Evolutionary conservation across 2,888 invertebrate genomes (phyloP).

Genomic region (Gymnocheta viridis): DNA sequence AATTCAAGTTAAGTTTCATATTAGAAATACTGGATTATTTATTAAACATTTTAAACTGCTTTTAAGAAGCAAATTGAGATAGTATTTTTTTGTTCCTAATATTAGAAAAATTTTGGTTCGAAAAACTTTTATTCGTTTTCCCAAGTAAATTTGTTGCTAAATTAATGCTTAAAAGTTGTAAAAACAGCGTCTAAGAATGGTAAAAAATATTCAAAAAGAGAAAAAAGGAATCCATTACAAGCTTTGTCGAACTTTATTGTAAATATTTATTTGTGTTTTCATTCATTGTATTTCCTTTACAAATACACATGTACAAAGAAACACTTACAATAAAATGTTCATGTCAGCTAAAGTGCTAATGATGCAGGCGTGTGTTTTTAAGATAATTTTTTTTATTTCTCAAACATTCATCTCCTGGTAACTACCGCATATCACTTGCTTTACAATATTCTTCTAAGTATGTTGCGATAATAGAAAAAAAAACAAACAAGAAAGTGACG

Average conservation of each 20-base stretch:
- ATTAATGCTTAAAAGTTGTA: conserved; percentile 42
- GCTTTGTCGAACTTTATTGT: not conserved
- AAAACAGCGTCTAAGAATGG: conserved; percentile 1
- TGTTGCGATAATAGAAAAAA: not conserved
- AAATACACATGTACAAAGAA: not conserved
- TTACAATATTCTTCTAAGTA: not conserved
- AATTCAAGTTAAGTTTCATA: no score
- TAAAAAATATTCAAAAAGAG: not conserved
- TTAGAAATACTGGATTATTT: no score
- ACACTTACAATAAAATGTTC: conserved; percentile 46
- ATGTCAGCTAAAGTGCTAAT: conserved; percentile 67
- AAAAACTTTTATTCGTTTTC: not conserved
- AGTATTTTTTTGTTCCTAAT: no score
- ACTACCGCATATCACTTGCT: not conserved
- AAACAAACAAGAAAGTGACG: not conserved
- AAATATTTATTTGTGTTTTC: not conserved
- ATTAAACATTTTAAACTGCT: no score
- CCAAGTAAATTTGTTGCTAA: conserved; percentile 40
- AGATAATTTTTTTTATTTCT: conserved; percentile 32
- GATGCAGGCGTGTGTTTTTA: conserved; percentile 61
- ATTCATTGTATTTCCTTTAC: conserved; percentile 1
- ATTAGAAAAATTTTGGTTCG: no score
- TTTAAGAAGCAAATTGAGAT: no score
- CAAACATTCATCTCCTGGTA: not conserved
- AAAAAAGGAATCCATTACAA: not conserved